Evolutionary conservation across 2,113 vertebrate species (phyloP).

Genomic region (Plectropomus leopardus): DNA sequence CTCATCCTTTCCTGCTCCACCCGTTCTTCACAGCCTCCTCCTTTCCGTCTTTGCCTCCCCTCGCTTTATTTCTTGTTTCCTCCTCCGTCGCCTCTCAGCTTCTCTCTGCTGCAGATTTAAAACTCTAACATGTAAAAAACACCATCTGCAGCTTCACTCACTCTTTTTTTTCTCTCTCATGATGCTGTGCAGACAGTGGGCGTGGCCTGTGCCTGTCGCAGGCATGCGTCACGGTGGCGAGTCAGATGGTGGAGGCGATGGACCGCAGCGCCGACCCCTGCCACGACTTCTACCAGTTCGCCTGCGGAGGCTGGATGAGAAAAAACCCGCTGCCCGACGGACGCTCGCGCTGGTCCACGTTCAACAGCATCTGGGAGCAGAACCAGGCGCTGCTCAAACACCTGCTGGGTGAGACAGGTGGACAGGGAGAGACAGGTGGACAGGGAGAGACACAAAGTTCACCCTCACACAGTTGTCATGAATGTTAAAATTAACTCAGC

Average conservation of each 20-base stretch:
- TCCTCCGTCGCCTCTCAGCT: not conserved
- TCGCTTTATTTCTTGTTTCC: not conserved
- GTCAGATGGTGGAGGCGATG: constrained; percentile 94
- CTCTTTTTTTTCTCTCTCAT: not conserved
- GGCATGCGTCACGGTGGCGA: constrained; percentile 92
- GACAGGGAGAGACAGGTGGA: not conserved
- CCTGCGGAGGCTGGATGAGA: constrained; percentile 96
- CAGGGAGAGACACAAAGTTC: too few relatives aligned
- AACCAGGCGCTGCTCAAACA: constrained; percentile 98
- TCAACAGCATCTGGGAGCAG: constrained; percentile 98
- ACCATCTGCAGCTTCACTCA: not conserved
- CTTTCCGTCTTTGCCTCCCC: too few relatives aligned
- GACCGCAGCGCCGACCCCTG: constrained; percentile 91
- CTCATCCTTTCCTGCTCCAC: too few relatives aligned
- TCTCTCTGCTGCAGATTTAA: not conserved
- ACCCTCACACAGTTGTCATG: too few relatives aligned
- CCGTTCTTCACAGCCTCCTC: not conserved
- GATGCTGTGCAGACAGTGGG: constrained; percentile 83
- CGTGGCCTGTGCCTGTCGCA: constrained; percentile 91
- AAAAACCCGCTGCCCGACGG: constrained; percentile 95
- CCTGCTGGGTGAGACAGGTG: constrained; percentile 89
- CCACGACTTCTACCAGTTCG: constrained; percentile 97
- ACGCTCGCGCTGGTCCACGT: constrained; percentile 96
- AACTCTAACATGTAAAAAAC: not conserved
- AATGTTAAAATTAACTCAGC: too few relatives aligned